These are phyloP conservation scores for Tuta absoluta DNA, from an alignment of 2,888 invertebrate species.

Conservation along the genomic window DNA sequence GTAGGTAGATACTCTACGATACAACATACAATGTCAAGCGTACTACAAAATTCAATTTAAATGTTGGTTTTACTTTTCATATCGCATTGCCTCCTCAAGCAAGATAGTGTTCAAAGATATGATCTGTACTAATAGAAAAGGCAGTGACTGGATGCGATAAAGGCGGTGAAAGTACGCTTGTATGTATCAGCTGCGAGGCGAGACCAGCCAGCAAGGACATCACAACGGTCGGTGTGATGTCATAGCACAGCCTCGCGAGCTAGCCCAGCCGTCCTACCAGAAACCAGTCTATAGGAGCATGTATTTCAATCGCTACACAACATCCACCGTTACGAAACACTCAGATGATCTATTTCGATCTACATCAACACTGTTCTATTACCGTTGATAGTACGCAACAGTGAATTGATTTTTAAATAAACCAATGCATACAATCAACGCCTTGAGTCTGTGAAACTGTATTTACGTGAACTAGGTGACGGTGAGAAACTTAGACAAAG, in stretches of 20 bases:
- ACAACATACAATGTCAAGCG: neutral
- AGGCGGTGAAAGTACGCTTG: conserved; percentile 2
- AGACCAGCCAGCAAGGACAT: conserved; percentile 3
- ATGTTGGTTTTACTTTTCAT: no score
- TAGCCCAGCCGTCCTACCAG: neutral
- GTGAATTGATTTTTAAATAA: neutral
- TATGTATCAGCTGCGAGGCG: neutral
- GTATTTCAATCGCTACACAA: neutral
- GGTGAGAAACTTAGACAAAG: conserved; percentile 1
- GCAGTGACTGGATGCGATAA: neutral
- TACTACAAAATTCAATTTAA: no score
- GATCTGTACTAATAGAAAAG: neutral
- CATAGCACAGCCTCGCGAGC: neutral
- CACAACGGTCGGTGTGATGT: neutral
- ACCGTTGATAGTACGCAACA: conserved; percentile 10
- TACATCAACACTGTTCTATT: conserved; percentile 13
- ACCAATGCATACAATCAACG: neutral
- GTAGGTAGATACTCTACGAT: neutral
- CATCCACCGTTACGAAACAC: neutral
- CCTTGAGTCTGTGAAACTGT: neutral
- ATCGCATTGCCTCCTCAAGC: no score
- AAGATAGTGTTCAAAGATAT: neutral
- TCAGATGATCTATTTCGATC: conserved; percentile 14
- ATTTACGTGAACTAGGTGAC: neutral
- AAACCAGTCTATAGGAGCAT: neutral